Evolutionary conservation across 2,113 vertebrate species (phyloP).

Genomic region (Picathartes gymnocephalus): DNA sequence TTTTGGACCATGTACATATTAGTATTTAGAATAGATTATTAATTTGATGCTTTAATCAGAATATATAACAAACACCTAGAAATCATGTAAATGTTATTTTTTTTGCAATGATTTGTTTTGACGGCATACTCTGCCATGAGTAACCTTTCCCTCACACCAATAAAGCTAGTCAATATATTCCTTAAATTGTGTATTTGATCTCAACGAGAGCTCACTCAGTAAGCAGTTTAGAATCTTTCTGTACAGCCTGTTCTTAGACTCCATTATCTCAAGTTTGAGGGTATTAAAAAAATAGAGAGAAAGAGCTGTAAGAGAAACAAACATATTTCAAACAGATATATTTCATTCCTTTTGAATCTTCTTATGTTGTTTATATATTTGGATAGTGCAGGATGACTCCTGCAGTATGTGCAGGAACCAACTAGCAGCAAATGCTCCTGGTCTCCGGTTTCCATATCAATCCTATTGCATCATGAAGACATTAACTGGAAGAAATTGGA

Average conservation of each 20-base stretch:
- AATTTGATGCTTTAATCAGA: not conserved
- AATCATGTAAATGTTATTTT: not conserved
- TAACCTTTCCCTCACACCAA: not conserved
- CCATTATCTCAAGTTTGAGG: not conserved
- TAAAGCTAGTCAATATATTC: not conserved
- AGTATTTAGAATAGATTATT: not conserved
- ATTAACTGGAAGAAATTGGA: not conserved
- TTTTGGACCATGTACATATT: not conserved
- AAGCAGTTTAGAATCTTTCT: not conserved
- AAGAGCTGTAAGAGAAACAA: not conserved
- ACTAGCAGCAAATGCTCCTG: not conserved
- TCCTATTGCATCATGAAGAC: not conserved
- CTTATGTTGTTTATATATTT: not conserved
- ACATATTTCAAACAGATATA: not conserved
- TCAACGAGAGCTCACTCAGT: not conserved
- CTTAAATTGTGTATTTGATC: not conserved
- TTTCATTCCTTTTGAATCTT: not conserved
- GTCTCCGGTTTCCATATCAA: not conserved
- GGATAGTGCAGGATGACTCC: not conserved
- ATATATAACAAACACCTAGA: not conserved
- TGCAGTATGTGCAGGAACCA: not conserved
- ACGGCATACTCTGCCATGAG: not conserved
- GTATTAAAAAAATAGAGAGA: not conserved
- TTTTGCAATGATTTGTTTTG: not conserved
- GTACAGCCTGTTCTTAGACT: not conserved